Evolutionary conservation across 1,140 invertebrate species (phyloP).

Genomic region (Archegozetes longisetosus): DNA sequence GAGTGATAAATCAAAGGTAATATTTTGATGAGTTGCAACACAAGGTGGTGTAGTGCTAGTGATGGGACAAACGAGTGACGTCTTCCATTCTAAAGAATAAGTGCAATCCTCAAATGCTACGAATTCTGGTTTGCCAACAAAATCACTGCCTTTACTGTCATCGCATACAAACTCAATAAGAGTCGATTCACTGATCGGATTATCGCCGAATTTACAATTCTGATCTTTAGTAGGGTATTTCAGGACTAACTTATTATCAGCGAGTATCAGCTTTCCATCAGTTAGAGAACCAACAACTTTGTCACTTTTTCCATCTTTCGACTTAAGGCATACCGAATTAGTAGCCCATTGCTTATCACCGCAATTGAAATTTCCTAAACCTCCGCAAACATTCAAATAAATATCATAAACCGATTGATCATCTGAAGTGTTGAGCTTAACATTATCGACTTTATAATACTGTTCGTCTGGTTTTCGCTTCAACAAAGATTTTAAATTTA

Average conservation of each 20-base stretch:
- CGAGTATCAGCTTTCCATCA: neutral
- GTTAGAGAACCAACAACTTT: neutral
- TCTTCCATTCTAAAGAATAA: constrained; percentile 20
- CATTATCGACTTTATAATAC: too few relatives aligned
- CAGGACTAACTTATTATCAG: neutral
- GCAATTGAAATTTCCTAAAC: too few relatives aligned
- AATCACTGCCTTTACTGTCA: constrained; percentile 1
- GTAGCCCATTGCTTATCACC: too few relatives aligned
- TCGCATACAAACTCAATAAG: constrained; percentile 21
- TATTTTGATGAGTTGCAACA: constrained; percentile 5
- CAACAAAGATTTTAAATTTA: neutral
- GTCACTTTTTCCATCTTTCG: too few relatives aligned
- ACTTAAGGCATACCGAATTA: too few relatives aligned
- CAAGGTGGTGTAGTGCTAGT: neutral
- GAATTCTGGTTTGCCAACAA: constrained; percentile 13
- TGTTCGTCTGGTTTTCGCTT: neutral
- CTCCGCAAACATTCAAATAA: constrained; percentile 19
- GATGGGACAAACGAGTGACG: constrained; percentile 9
- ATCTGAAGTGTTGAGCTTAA: too few relatives aligned
- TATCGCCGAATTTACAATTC: neutral
- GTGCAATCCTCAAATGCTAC: constrained; percentile 12
- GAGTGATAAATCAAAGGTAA: constrained; percentile 14
- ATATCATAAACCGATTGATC: constrained; percentile 3
- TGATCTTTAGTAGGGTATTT: neutral
- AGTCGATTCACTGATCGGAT: constrained; percentile 7